Evolutionary conservation across 1,140 invertebrate genomes (phyloP).

Genomic region (Ceratitis capitata): DNA sequence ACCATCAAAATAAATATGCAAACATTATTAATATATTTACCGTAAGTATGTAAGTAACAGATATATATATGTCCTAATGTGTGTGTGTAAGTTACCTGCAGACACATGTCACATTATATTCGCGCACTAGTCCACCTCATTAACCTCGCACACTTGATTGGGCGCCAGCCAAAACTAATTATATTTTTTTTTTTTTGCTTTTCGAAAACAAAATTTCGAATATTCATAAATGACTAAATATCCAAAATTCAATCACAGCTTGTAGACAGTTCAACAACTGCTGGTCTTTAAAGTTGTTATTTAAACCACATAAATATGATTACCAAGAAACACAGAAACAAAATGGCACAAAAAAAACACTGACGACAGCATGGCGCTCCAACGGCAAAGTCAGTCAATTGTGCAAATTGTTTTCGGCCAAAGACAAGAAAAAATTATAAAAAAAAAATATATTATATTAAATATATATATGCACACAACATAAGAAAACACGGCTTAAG

Average conservation of each 20-base stretch:
- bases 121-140: slow-evolving; percentile 16
- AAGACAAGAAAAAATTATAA: background rate
- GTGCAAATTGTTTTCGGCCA: background rate
- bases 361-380: slow-evolving; percentile 21
- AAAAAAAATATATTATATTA: background rate
- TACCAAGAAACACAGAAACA: background rate
- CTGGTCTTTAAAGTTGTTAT: slow-evolving; percentile 56
- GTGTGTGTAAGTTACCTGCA: background rate
- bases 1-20: background rate
- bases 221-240: background rate
- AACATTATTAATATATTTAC: too few relatives aligned
- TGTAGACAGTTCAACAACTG: slow-evolving; percentile 60
- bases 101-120: background rate
- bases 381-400: slow-evolving; percentile 31
- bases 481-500: background rate
- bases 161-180: slow-evolving; percentile 60
- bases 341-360: background rate
- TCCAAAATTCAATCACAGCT: slow-evolving; percentile 45
- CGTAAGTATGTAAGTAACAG: too few relatives aligned
- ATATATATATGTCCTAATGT: background rate
- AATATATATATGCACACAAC: too few relatives aligned
- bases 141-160: slow-evolving; percentile 64
- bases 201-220: too few relatives aligned
- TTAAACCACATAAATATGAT: slow-evolving; percentile 16
- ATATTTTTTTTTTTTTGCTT: slow-evolving; percentile 2